Evolutionary conservation across 1,140 invertebrate species (phyloP).

Genomic region (Trichoplusia ni): DNA sequence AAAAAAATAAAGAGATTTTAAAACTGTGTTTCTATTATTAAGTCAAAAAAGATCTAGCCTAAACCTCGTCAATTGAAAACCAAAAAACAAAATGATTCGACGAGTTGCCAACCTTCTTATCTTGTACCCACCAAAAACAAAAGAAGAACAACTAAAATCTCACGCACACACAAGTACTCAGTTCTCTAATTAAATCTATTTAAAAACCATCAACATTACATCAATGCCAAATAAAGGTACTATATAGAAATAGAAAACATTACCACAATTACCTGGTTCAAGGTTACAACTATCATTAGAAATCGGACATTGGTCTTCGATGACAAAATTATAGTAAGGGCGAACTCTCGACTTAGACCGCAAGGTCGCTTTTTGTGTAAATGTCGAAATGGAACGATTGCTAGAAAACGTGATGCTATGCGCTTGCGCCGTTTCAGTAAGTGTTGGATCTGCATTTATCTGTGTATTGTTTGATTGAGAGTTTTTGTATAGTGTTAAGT

Average conservation of each 20-base stretch:
- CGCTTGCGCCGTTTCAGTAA: conserved; percentile 13
- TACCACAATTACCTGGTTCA: no score
- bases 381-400: conserved; percentile 54
- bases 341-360: conserved; percentile 50
- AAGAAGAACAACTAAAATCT: no score
- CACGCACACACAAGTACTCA: not conserved
- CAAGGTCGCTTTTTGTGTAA: conserved; percentile 68
- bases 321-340: conserved; percentile 63
- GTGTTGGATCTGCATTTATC: not conserved
- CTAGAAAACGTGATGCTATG: conserved; percentile 41
- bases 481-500: no score
- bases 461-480: not conserved
- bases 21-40: no score
- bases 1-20: no score
- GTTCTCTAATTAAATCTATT: not conserved
- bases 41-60: no score
- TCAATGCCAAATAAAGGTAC: no score
- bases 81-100: no score
- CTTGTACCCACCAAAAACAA: no score
- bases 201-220: not conserved
- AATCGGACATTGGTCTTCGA: conserved; percentile 50
- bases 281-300: conserved; percentile 59
- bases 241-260: conserved; percentile 55
- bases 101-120: no score
- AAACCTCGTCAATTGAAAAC: no score